A percentile compares a stretch with the other conserved stretches of the same genome.
These are phyloP conservation scores for Andrena haemorrhoa DNA, from an alignment of 2,888 invertebrate species.

Conservation along the genomic window DNA sequence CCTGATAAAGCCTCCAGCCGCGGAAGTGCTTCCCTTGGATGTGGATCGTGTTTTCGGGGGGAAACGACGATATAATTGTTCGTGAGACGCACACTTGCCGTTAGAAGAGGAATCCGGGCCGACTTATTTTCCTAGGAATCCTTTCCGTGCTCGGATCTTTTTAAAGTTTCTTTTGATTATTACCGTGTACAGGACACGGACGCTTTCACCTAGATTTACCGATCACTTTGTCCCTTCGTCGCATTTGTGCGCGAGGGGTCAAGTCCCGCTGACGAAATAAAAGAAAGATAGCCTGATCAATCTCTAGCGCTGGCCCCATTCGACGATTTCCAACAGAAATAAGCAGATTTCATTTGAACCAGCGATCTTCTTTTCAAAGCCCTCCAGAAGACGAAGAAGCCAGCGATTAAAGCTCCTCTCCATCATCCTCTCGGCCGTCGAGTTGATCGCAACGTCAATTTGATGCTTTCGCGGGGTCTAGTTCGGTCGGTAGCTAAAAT, in stretches of 20 bases:
- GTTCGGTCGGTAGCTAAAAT: slow-evolving; percentile 51
- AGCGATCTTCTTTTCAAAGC: too few relatives aligned
- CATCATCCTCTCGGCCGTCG: slow-evolving; percentile 2
- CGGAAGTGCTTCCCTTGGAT: neutral
- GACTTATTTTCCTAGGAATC: neutral
- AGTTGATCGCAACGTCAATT: slow-evolving; percentile 41
- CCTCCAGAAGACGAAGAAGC: neutral
- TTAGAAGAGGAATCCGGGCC: neutral
- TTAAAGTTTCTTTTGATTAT: too few relatives aligned
- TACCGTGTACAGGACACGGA: too few relatives aligned
- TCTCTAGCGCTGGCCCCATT: too few relatives aligned
- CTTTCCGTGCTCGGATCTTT: too few relatives aligned
- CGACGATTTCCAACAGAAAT: too few relatives aligned
- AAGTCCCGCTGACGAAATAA: too few relatives aligned
- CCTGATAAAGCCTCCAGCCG: neutral
- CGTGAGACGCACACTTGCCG: neutral
- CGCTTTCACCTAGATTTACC: too few relatives aligned
- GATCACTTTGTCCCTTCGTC: too few relatives aligned
- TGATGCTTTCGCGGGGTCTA: slow-evolving; percentile 26
- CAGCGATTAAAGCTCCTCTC: neutral
- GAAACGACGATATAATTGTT: neutral
- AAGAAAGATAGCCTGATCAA: too few relatives aligned
- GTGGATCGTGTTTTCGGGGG: neutral
- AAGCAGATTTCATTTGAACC: neutral
- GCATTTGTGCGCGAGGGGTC: too few relatives aligned